Percentiles rank a stretch among this genome's conserved stretches.
Conservation (phyloP, 2,888 invertebrate genomes). For the Heteropelma amictum region DNA sequence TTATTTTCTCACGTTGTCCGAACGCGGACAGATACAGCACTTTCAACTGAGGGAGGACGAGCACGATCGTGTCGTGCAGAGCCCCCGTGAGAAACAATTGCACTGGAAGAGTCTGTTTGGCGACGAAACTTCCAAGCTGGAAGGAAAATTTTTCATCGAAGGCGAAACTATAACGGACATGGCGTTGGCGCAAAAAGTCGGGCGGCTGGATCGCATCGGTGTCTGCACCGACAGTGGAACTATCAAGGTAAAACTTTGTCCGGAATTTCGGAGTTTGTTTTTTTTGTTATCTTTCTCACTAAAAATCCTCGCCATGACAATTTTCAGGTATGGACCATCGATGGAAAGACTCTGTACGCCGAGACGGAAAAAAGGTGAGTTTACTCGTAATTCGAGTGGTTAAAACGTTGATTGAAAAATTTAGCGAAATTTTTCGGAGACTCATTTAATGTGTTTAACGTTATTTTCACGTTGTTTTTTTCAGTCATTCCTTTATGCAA, state of each 20-base stretch:
- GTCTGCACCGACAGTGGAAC: constrained; percentile 69
- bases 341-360: constrained; percentile 58
- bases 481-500: constrained; percentile 52
- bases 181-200: constrained; percentile 37
- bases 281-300: background rate
- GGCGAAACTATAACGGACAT: constrained; percentile 66
- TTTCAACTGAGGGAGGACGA: constrained; percentile 70
- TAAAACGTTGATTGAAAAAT: too few relatives aligned
- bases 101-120: constrained; percentile 67
- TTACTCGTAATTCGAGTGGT: too few relatives aligned
- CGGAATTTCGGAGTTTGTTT: background rate
- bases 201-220: constrained; percentile 64
- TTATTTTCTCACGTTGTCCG: constrained; percentile 81
- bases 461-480: constrained; percentile 4
- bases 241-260: constrained; percentile 61
- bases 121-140: constrained; percentile 60
- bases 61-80: constrained; percentile 45
- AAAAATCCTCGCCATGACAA: too few relatives aligned
- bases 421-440: background rate
- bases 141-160: constrained; percentile 60
- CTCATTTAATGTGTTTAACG: background rate
- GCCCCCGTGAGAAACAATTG: constrained; percentile 70
- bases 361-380: constrained; percentile 52
- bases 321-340: constrained; percentile 68
- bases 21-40: constrained; percentile 81